These are phyloP conservation scores for Xyrauchen texanus DNA, from an alignment of 2,113 vertebrate species.

Conservation along the genomic window DNA sequence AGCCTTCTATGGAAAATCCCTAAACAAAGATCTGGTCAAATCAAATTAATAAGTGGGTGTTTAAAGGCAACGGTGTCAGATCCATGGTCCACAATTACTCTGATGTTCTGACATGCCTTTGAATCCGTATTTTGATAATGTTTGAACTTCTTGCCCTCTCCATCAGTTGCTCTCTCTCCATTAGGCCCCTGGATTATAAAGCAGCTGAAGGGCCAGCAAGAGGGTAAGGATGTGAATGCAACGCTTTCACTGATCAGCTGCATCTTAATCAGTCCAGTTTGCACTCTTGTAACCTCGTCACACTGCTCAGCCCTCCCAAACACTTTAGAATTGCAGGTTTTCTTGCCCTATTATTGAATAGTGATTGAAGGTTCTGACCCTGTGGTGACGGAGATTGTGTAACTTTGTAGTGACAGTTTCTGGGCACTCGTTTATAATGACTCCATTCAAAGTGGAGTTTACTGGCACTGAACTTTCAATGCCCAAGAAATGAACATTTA, in stretches of 20 bases:
- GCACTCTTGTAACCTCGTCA: conserved; percentile 34
- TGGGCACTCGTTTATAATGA: conserved; percentile 27
- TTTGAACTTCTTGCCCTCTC: no score
- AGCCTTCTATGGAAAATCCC: no score
- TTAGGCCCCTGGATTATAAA: background rate
- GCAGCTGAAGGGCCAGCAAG: conserved; percentile 1
- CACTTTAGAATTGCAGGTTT: conserved; percentile 22
- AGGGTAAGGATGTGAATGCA: conserved; percentile 25
- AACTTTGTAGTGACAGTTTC: conserved; percentile 33
- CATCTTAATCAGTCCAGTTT: conserved; percentile 38
- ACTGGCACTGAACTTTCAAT: background rate
- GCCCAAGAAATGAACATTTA: background rate
- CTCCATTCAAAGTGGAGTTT: conserved; percentile 16
- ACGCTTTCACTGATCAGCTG: conserved; percentile 26
- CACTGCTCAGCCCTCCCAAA: conserved; percentile 21
- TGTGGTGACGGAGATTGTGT: conserved; percentile 33
- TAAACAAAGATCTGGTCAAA: no score
- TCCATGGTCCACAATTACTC: background rate
- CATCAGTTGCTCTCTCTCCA: background rate
- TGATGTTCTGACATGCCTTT: background rate
- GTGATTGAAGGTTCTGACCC: conserved; percentile 44
- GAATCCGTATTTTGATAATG: no score
- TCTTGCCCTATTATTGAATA: conserved; percentile 34
- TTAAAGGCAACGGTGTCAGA: no score
- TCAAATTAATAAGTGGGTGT: no score